phyloP scores from a whole-genome alignment of 92 coral and sea anemone species.

The Palythoa grandis region DNA sequence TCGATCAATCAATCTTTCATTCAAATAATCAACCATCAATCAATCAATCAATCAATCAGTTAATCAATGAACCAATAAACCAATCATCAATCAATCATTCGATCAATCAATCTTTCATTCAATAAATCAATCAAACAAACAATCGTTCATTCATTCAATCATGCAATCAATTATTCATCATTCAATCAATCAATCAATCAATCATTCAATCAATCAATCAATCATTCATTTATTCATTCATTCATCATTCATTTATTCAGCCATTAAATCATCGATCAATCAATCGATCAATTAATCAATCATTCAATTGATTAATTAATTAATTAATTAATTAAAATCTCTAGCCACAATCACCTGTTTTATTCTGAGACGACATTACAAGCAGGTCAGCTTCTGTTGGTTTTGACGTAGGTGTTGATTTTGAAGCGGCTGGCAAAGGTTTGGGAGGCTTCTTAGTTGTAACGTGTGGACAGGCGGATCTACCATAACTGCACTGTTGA shows the following conservation, averaged over 20 bases:
- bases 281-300: too few species aligned
- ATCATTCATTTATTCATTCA: too few species aligned
- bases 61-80: too few species aligned
- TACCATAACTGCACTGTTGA: background rate
- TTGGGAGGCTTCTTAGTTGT: background rate
- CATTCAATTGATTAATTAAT: too few species aligned
- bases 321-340: too few species aligned
- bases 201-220: too few species aligned
- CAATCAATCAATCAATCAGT: background rate
- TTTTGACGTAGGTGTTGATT: background rate
- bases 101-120: background rate
- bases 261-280: too few species aligned
- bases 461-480: background rate
- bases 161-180: background rate
- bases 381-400: background rate
- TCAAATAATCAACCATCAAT: background rate
- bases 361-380: background rate
- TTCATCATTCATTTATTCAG: too few species aligned
- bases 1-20: background rate
- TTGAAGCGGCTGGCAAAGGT: background rate
- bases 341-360: background rate
- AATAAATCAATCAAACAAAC: background rate
- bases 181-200: background rate
- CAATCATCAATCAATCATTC: too few species aligned
- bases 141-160: too few species aligned